Base-by-base conservation (phyloP, 1,140 invertebrate genomes). In the Sarcophaga peregrina region DNA sequence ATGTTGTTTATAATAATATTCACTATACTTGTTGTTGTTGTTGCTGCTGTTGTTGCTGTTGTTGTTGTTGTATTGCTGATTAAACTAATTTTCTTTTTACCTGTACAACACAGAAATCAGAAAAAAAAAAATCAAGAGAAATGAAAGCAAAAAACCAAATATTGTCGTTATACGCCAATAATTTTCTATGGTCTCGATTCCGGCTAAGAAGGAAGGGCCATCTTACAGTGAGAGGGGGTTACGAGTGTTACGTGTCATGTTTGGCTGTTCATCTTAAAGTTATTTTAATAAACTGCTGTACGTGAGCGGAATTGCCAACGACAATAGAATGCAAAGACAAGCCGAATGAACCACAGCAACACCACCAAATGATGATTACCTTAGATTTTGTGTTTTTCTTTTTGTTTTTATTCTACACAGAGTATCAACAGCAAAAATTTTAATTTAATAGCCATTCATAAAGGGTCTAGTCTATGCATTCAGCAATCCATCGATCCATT, bases 381-480 rank as follows among this genome's bases (percentile, higher is more conserved):
- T 68, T 68, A 20, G n/a, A 68, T 17, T 68, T 68, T 25, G 58
- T 37, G 25, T 37, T 37, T 37, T 37, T 37, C 4, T 37, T 37
- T 37, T 37, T 37, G 1, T 37, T 37, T 37, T 20, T 52, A 0
- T 20, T 0, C 20, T 20, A n/a, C 54, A 62, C n/a, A 37, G 15
- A 68, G 62, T 20, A 68, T 68, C 6, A 37, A 68, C 9, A 58
- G 54, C 11, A 58, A 13, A 58, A 58, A 11, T n/a, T 58, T 58
- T 58, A 68, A 25, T 68, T 68, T 68, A 68, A 68, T 68, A 68
- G 62, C 62, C 62, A 68, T 68, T 68, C 62, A 68, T 68, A 68
- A 68, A n/a, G n/a, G n/a, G 62, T 10, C 62, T 68, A 68, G 62
- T 68, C 62, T 20, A 68, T 68, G n/a, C 62, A 68, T 68, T 17